Percentiles rank a stretch among this genome's conserved stretches.
These are phyloP conservation scores for Phorcus lineatus DNA, from an alignment of 2,888 invertebrate species.

Conservation along the genomic window DNA sequence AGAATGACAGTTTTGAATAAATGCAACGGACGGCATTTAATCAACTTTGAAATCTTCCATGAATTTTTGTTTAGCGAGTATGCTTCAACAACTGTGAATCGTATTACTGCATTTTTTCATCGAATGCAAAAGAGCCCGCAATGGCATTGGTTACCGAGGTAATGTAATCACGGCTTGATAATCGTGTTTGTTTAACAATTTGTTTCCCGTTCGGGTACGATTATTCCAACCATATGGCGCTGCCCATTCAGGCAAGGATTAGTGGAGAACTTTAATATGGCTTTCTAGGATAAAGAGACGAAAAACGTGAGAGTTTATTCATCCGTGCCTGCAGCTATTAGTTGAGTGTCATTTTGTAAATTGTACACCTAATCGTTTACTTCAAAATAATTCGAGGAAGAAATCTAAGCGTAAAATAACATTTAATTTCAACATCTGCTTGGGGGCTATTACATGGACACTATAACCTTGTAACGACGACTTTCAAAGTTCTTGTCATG, in stretches of 20 bases:
- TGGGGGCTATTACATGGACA: too few relatives aligned
- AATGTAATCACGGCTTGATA: not conserved
- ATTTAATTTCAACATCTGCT: too few relatives aligned
- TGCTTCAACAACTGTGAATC: not conserved
- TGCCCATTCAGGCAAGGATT: not conserved
- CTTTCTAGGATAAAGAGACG: not conserved
- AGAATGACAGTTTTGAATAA: not conserved
- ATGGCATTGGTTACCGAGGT: not conserved
- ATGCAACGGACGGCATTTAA: constrained; percentile 2
- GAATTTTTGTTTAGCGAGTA: not conserved
- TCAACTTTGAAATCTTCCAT: not conserved
- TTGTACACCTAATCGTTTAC: too few relatives aligned
- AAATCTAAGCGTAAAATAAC: too few relatives aligned
- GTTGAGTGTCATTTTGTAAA: too few relatives aligned
- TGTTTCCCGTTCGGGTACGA: not conserved
- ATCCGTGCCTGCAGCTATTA: too few relatives aligned
- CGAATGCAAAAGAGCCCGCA: not conserved
- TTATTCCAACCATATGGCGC: not conserved
- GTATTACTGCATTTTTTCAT: not conserved
- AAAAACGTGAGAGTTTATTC: too few relatives aligned
- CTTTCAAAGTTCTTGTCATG: too few relatives aligned
- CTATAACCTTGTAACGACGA: too few relatives aligned
- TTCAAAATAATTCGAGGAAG: too few relatives aligned
- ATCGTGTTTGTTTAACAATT: constrained; percentile 15
- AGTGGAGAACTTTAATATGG: not conserved